Conservation (phyloP, 1,140 invertebrate species). For the Amyelois transitella region DNA sequence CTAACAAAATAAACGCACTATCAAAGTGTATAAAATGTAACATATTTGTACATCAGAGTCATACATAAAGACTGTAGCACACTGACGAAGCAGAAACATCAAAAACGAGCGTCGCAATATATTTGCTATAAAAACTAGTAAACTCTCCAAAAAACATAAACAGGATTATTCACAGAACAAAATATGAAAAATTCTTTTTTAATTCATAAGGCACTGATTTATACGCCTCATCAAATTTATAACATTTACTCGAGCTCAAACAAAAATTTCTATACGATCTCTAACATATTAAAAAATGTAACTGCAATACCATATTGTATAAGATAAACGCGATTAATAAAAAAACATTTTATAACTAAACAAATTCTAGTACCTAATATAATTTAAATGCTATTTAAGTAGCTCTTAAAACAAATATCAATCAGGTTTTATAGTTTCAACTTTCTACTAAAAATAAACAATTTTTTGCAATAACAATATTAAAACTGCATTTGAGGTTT, state of each 20-base stretch:
- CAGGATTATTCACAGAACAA: neutral
- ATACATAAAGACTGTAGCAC: neutral
- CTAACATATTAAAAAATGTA: too few relatives aligned
- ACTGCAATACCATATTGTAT: too few relatives aligned
- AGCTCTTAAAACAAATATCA: too few relatives aligned
- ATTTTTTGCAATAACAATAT: too few relatives aligned
- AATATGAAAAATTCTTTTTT: slow-evolving; percentile 14
- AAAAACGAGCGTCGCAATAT: neutral
- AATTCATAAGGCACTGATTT: slow-evolving; percentile 46
- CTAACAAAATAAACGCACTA: slow-evolving; percentile 18
- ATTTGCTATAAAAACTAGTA: neutral
- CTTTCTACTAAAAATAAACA: too few relatives aligned
- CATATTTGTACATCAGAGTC: slow-evolving; percentile 6
- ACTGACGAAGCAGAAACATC: slow-evolving; percentile 5
- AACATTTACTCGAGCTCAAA: slow-evolving; percentile 2
- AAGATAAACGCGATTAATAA: too few relatives aligned
- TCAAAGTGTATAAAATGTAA: slow-evolving; percentile 16
- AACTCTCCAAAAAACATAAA: neutral
- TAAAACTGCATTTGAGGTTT: too few relatives aligned
- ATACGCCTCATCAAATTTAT: slow-evolving; percentile 17
- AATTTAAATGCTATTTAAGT: too few relatives aligned
- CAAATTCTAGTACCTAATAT: too few relatives aligned
- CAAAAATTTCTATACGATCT: neutral
- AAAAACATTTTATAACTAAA: too few relatives aligned
- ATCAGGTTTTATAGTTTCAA: too few relatives aligned